Percentiles rank a stretch among this genome's conserved stretches.
phyloP scores from a whole-genome alignment of 1,140 invertebrate species.

The Drosophila gunungcola region DNA sequence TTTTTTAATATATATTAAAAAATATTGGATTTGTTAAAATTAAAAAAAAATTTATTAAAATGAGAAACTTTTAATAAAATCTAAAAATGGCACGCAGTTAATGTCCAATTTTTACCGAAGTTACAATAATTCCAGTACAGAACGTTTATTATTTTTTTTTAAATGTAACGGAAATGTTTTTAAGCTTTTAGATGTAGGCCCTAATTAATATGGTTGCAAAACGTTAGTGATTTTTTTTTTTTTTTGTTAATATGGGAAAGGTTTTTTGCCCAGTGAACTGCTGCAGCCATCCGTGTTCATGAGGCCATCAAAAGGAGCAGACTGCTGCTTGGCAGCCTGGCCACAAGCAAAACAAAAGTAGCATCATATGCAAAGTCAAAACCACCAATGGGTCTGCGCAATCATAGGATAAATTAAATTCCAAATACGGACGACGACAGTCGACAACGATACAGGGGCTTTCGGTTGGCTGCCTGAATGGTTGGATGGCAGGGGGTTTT shows the following conservation, averaged over 20 bases:
- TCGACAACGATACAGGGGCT: conserved; percentile 55
- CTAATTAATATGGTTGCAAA: conserved; percentile 8
- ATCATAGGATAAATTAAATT: conserved; percentile 84
- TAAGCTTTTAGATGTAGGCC: neutral
- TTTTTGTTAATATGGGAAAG: neutral
- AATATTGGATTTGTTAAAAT: no score
- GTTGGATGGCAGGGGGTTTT: neutral
- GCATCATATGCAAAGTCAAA: conserved; percentile 84
- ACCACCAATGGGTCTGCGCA: conserved; percentile 83
- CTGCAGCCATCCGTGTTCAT: conserved; percentile 38
- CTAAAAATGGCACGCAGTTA: no score
- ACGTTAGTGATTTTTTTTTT: neutral
- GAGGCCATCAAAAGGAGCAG: conserved; percentile 64
- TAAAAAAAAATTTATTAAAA: no score
- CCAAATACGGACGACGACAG: conserved; percentile 71
- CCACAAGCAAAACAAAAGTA: conserved; percentile 76
- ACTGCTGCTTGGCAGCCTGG: conserved; percentile 38
- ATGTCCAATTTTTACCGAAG: no score
- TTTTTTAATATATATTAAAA: no score
- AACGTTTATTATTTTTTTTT: no score
- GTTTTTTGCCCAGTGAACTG: conserved; percentile 23
- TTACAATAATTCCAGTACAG: no score
- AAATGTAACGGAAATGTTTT: no score
- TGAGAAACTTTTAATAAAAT: no score
- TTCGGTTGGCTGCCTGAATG: neutral